Percentiles rank a stretch among this genome's conserved stretches.
These are phyloP conservation scores for Neomonachus schauinslandi DNA, from an alignment of 2,113 vertebrate species.

Conservation along the genomic window DNA sequence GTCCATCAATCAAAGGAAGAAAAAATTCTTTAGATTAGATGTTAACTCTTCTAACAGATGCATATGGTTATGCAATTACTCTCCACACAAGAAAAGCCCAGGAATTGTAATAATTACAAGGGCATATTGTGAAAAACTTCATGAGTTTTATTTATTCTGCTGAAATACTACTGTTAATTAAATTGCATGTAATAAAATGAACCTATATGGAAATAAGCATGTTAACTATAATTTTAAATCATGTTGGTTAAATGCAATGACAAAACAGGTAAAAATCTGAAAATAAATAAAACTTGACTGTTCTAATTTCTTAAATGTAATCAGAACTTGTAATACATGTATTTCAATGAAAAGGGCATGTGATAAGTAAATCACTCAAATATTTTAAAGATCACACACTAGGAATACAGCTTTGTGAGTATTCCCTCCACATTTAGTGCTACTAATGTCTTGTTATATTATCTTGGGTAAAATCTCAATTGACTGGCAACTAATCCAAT, in stretches of 20 bases:
- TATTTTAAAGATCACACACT: not conserved
- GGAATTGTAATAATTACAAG: not conserved
- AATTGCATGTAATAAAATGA: slow-evolving; percentile 7
- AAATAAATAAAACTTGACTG: not conserved
- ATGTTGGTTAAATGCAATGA: not conserved
- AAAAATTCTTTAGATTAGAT: slow-evolving; percentile 79
- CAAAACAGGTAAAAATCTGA: not conserved
- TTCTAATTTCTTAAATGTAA: slow-evolving; percentile 3
- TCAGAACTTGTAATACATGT: not conserved
- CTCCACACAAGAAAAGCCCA: not conserved
- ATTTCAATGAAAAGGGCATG: not conserved
- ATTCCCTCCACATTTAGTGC: not conserved
- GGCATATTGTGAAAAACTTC: not conserved
- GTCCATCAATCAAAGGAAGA: slow-evolving; percentile 82
- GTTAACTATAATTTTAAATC: slow-evolving; percentile 27
- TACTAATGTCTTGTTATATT: not conserved
- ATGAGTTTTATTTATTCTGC: slow-evolving; percentile 2
- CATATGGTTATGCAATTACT: not conserved
- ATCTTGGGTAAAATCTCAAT: not conserved
- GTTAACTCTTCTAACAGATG: slow-evolving; percentile 73
- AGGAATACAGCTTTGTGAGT: not conserved
- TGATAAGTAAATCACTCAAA: not conserved
- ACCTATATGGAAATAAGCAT: not conserved
- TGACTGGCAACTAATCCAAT: not conserved
- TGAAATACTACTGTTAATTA: slow-evolving; percentile 41